A percentile compares a stretch with the other conserved stretches of the same genome.
phyloP scores from a whole-genome alignment of 2,113 vertebrate genomes.

The Caloenas nicobarica region DNA sequence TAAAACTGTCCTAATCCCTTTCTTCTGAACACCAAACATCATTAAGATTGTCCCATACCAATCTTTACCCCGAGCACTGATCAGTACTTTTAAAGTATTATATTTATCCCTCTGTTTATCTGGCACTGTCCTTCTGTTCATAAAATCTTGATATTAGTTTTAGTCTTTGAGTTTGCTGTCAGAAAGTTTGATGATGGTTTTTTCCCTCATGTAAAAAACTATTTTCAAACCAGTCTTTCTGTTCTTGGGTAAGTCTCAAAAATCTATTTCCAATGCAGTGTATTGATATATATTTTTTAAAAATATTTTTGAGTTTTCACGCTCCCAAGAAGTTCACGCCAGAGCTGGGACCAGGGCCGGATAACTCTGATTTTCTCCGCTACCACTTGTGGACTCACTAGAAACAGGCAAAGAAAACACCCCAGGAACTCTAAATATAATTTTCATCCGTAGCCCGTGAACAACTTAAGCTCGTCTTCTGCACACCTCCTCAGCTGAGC shows the following conservation, averaged over 20 bases:
- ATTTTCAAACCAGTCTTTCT: not conserved
- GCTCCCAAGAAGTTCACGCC: not conserved
- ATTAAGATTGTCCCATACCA: not conserved
- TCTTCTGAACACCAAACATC: not conserved
- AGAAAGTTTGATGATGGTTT: not conserved
- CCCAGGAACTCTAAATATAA: fast-evolving
- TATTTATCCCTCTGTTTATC: not conserved
- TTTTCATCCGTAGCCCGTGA: too few species aligned
- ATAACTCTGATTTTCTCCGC: not conserved
- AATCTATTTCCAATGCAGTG: not conserved
- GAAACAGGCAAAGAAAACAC: not conserved
- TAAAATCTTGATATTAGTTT: not conserved
- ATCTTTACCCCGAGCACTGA: not conserved
- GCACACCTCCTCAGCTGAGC: fast-evolving
- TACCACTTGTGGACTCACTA: too few species aligned
- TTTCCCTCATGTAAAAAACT: not conserved
- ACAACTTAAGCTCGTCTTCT: not conserved
- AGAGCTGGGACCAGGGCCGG: too few species aligned
- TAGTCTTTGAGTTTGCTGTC: not conserved
- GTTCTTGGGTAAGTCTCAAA: not conserved
- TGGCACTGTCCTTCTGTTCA: not conserved
- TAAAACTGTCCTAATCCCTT: not conserved
- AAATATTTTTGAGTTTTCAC: not conserved
- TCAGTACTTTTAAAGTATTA: not conserved
- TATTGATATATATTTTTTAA: fast-evolving